Evolutionary conservation across 2,797 vertebrate species (phyloP), one percentile per base, ranked within the genome.

Genomic region (Molossus alvarezi): DNA sequence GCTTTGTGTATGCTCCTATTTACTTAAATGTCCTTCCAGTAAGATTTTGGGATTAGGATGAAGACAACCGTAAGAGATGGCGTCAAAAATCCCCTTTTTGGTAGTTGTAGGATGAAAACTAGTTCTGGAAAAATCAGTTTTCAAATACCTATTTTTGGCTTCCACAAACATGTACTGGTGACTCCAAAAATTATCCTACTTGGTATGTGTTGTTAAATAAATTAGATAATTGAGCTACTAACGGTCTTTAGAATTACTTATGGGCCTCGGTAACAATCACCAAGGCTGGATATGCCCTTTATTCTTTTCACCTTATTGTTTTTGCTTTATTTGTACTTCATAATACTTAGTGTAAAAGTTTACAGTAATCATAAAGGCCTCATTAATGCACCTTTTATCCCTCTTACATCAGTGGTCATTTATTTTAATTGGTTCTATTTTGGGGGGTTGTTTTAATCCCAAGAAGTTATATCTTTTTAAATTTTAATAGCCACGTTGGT

Each of bases 391-490:
- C 11, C 37, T 65, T 86, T 83, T 92, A 53, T 53, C 27, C 53
- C 18, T 84, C 41, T 55, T n/a, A 62, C 25, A 4, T 84, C 67
- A 55, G 21, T 76, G 65, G 21, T 77, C 25, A 33, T 83, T 91
- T 90, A 57, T 81, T 93, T 95, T 86, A 67, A 93, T 83, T 91
- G 62, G 76, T 90, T 90, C 60, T 73, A 18, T 77, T 91, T 69
- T 41, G 2, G 45, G 25, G 13, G 27, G 62, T 23, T 79, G 55
- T 75, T 90, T 91, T 86, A 88, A 79, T 14, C 6, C 53, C 57
- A 89, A 57, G 64, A 82, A 91, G 67, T 88, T 72, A 1, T 20
- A 67, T 48, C 53, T 41, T 83, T 83, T 92, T 85, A 25, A 25
- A 45, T 51, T 80, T 67, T 92, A 81, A 69, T 94, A 69, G 72